These are phyloP conservation scores for mouse (Mus musculus) DNA, from an alignment of 2,113 vertebrate genomes.

Conservation along the genomic window GRCm39 chr7:105594501-105595000, in stretches of 20 bases:
- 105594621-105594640: neutral
- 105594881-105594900: too few species aligned
- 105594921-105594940: too few species aligned
- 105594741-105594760: too few species aligned
- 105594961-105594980: neutral
- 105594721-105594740: neutral
- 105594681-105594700: neutral
- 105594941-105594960: neutral
- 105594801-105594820: too few species aligned
- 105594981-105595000: neutral
- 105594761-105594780: too few species aligned
- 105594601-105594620: neutral
- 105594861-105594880: too few species aligned
- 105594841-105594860: too few species aligned
- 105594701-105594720: neutral
- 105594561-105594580: neutral
- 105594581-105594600: neutral
- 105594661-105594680: neutral
- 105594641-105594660: neutral
- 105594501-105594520: too few species aligned
- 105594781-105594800: too few species aligned
- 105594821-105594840: too few species aligned
- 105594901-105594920: too few species aligned
- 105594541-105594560: neutral
- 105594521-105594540: too few species aligned